Base-by-base conservation (phyloP, 1,140 invertebrate species). In the Eueides isabella region DNA sequence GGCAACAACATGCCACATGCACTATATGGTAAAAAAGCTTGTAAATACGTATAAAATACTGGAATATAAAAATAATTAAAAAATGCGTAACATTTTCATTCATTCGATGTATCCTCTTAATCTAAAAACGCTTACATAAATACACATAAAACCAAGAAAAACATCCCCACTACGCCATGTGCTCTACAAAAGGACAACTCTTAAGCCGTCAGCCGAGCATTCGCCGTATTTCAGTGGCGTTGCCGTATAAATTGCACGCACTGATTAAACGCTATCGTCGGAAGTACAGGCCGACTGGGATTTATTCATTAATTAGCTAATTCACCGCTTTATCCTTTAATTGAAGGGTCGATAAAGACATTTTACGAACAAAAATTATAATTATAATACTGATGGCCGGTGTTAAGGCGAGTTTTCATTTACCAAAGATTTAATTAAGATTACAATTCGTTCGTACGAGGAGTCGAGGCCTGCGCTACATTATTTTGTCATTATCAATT, bases 251-350 rank as follows among this genome's bases (percentile, higher is more conserved):
- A 91, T 90, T 82, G 74, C 80, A 76, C 75, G 71, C 80, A 73
- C 80, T 86, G 85, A 91, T 91, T 87, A 88, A 71, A 84, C 83
- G 77, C 82, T 89, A 90, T 88, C 86, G 71, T 85, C 81, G 84
- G 83, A 87, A 87, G 88, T 80, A 72, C 72, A 66, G 67, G 69
- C 78, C 73, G 81, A 80, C 80, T 80, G 69, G 76, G 81, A 91
- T 91, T 92, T 90, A 92, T 90, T 81, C 82, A 87, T 88, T 92
- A 87, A 92, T 92, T 92, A 92, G 81, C 82, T 85, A 85, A 90
- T 84, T 85, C 80, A 84, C 81, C 82, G 76, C 77, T 82, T 82
- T 86, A 88, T 83, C 84, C 76, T 78, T 81, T 90, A 91, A 91
- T 91, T 88, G 84, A 80, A 71, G 71, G 77, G 81, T 84, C 83